These are phyloP conservation scores for Drosophila fuyamai DNA, from an alignment of 1,140 invertebrate species.

Conservation along the genomic window DNA sequence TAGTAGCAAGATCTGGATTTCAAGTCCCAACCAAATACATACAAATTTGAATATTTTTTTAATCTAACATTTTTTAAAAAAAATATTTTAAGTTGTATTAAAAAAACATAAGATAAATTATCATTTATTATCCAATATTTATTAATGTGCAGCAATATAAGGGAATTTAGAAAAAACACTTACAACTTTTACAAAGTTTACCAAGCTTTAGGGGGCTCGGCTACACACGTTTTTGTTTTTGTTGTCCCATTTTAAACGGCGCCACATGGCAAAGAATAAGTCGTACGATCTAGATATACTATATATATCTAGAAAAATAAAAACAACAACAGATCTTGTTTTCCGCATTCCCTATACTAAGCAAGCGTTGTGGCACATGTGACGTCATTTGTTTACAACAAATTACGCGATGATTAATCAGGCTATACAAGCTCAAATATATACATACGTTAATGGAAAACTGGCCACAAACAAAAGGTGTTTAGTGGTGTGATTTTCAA, in stretches of 20 bases:
- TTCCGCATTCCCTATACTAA: conserved; percentile 60
- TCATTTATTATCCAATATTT: neutral
- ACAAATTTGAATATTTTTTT: too few species aligned
- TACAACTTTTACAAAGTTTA: conserved; percentile 7
- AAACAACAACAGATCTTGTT: conserved; percentile 32
- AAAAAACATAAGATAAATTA: neutral
- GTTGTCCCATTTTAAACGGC: conserved; percentile 4
- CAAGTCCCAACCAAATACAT: too few species aligned
- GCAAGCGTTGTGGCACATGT: conserved; percentile 40
- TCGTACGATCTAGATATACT: conserved; percentile 41
- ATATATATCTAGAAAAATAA: conserved; percentile 26
- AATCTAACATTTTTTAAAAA: neutral
- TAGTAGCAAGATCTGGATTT: too few species aligned
- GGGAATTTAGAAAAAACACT: conserved; percentile 7
- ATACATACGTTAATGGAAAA: neutral
- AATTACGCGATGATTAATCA: conserved; percentile 28
- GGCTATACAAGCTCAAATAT: neutral
- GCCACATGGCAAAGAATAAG: conserved; percentile 27
- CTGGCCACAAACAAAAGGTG: neutral
- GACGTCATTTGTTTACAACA: conserved; percentile 79
- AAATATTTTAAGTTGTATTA: too few species aligned
- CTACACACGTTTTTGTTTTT: conserved; percentile 23
- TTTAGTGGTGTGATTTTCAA: conserved; percentile 3
- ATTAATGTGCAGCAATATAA: neutral
- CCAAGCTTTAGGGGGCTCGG: conserved; percentile 38